Conservation (phyloP, 2,113 vertebrate genomes). For the Thalassoma bifasciatum region DNA sequence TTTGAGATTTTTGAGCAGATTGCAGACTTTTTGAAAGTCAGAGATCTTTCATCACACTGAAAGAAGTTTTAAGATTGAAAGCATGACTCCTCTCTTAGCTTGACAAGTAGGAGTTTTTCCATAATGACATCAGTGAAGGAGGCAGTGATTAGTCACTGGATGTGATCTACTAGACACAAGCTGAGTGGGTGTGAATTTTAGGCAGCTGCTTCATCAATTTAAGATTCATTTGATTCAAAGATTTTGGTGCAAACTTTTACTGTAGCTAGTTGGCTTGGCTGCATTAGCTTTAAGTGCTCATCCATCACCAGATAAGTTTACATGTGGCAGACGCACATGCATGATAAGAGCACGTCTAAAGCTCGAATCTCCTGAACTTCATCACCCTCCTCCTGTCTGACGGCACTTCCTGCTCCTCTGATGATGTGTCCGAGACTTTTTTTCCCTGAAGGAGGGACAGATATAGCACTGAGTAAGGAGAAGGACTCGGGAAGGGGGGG, state of each 20-base stretch:
- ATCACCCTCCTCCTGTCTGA: constrained; percentile 4
- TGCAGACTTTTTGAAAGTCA: not conserved
- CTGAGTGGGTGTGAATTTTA: constrained; percentile 66
- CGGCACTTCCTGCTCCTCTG: constrained; percentile 25
- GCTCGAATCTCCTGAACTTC: not conserved
- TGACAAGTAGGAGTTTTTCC: constrained; percentile 43
- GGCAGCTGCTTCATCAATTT: constrained; percentile 42
- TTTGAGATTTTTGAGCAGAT: not conserved
- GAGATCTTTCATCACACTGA: not conserved
- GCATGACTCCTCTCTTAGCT: constrained; percentile 17
- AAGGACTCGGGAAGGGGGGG: not conserved
- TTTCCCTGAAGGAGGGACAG: constrained; percentile 28
- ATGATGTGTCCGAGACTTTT: constrained; percentile 22
- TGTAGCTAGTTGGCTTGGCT: not conserved
- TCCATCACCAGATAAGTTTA: constrained; percentile 7
- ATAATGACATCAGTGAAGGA: constrained; percentile 48
- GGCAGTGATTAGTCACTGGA: constrained; percentile 57
- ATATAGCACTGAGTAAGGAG: constrained; percentile 26
- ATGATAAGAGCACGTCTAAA: constrained; percentile 6
- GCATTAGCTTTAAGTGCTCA: not conserved
- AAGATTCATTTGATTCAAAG: constrained; percentile 36
- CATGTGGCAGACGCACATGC: not conserved
- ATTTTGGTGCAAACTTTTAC: constrained; percentile 13
- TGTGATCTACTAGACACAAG: constrained; percentile 66
- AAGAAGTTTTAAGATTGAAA: constrained; percentile 28